A percentile compares a stretch with the other conserved stretches of the same genome.
Evolutionary conservation across 2,797 vertebrate genomes (phyloP).

Genomic region (Crax fasciolata): DNA sequence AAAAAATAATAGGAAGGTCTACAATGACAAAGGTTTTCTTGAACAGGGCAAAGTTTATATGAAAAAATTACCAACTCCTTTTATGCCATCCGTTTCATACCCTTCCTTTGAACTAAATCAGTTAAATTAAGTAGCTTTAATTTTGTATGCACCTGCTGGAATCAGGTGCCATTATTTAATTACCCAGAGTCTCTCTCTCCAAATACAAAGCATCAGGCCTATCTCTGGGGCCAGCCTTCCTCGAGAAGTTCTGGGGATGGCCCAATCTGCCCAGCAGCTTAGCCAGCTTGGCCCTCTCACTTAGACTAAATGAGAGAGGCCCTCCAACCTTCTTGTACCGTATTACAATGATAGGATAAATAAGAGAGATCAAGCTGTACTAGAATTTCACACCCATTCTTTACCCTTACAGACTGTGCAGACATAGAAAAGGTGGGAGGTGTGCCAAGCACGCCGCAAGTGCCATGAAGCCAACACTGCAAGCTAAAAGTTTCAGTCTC

Average conservation of each 20-base stretch:
- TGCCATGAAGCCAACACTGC: not conserved
- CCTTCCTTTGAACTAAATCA: not conserved
- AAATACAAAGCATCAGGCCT: not conserved
- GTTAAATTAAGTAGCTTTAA: rapidly evolving
- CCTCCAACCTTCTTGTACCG: not conserved
- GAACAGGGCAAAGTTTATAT: rapidly evolving
- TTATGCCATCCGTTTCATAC: not conserved
- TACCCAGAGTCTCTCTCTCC: not conserved
- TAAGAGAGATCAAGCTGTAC: not conserved
- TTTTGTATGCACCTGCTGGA: not conserved
- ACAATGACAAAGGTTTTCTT: not conserved
- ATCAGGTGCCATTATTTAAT: not conserved
- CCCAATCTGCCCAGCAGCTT: not conserved
- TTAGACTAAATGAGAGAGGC: too few species aligned
- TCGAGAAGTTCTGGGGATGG: not conserved
- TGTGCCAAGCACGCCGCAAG: not conserved
- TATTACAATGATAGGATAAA: rapidly evolving
- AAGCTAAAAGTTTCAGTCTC: not conserved
- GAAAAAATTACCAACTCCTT: not conserved
- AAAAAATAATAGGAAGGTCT: not conserved
- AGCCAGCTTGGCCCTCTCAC: not conserved
- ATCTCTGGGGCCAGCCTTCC: not conserved
- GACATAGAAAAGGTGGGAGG: not conserved
- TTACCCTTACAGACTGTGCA: rapidly evolving
- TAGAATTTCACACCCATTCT: not conserved